Conservation (phyloP, 2,797 vertebrate genomes). For the Thripadectes ignobilis region DNA sequence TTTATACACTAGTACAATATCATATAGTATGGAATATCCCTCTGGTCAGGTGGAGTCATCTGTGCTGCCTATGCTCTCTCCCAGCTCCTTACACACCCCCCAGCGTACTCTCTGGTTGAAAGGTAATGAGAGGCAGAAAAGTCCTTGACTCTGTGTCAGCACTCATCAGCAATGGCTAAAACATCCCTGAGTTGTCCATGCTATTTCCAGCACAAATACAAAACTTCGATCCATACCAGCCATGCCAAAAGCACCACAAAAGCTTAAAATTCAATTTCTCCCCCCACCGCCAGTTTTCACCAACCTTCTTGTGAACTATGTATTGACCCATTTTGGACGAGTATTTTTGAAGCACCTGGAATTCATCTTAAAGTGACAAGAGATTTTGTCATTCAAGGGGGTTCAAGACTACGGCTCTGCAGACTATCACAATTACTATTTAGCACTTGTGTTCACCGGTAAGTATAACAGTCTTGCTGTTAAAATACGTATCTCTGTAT, state of each 20-base stretch:
- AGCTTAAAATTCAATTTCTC: neutral
- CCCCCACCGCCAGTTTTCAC: neutral
- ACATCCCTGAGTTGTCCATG: neutral
- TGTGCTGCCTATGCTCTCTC: neutral
- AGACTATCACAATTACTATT: neutral
- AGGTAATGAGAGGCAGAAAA: neutral
- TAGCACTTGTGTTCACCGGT: neutral
- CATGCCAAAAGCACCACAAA: neutral
- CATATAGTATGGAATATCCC: neutral
- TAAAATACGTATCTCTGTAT: neutral
- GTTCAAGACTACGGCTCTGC: neutral
- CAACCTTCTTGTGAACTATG: neutral
- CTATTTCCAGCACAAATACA: neutral
- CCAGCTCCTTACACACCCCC: neutral
- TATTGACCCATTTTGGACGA: neutral
- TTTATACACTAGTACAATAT: rapidly evolving
- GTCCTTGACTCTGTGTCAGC: neutral
- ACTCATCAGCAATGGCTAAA: neutral
- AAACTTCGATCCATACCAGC: neutral
- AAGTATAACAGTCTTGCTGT: neutral
- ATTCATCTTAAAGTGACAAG: neutral
- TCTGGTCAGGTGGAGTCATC: neutral
- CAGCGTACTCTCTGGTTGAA: neutral
- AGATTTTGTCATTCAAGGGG: neutral
- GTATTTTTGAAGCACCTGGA: neutral